These are phyloP conservation scores for Malurus splendens DNA, from an alignment of 2,797 vertebrate species.

Conservation along the genomic window DNA sequence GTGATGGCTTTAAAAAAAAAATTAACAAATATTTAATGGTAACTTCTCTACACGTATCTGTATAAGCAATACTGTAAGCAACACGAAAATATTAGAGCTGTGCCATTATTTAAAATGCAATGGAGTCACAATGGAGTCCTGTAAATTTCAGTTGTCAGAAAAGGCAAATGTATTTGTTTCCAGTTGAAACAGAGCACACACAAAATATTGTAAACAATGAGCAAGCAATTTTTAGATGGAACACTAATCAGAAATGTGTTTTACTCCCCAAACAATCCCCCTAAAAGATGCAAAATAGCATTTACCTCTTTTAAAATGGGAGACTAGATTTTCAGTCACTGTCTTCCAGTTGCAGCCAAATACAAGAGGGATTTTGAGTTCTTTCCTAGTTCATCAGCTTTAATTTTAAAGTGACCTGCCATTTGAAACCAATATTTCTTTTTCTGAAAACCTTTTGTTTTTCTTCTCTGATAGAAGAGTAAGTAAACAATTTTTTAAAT, in stretches of 20 bases:
- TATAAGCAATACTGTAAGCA: background rate
- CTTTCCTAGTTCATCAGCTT: background rate
- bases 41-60: background rate
- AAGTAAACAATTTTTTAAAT: background rate
- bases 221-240: background rate
- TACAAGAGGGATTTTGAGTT: background rate
- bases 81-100: background rate
- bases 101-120: background rate
- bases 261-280: background rate
- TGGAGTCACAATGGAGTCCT: background rate
- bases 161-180: background rate
- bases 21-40: background rate
- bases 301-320: background rate
- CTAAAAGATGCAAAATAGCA: background rate
- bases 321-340: background rate
- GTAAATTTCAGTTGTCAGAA: background rate
- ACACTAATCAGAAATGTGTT: background rate
- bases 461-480: background rate
- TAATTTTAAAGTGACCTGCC: background rate
- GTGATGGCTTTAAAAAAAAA: fast-evolving
- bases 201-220: background rate
- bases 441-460: background rate
- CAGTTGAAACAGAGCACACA: background rate
- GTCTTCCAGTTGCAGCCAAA: background rate
- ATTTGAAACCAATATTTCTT: background rate